phyloP scores from a whole-genome alignment of 92 coral and sea anemone species.

The Porites rus region DNA sequence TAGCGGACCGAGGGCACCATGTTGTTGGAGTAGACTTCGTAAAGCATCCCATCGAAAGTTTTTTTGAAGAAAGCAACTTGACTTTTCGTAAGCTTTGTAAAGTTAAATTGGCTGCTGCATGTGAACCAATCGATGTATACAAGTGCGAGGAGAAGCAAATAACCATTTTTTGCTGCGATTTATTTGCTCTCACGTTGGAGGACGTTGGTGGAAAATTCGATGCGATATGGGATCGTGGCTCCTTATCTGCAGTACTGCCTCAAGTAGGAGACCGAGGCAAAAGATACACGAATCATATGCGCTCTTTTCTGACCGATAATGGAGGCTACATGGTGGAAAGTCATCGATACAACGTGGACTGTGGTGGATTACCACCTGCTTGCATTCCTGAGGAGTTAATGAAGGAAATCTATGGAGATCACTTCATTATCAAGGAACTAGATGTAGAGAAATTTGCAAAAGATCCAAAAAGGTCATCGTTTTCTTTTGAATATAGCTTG shows the following conservation, averaged over 20 bases:
- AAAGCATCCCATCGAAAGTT: constrained; percentile 54
- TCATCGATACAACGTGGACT: constrained; percentile 57
- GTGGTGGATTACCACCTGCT: constrained; percentile 38
- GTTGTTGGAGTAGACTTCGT: constrained; percentile 80
- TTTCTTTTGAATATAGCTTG: not conserved
- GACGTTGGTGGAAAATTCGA: constrained; percentile 66
- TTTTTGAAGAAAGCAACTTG: constrained; percentile 73
- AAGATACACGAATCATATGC: constrained; percentile 62
- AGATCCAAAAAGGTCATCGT: constrained; percentile 2
- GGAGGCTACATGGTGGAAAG: constrained; percentile 73
- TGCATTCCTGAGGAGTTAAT: constrained; percentile 21
- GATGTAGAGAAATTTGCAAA: not conserved
- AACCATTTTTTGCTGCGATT: constrained; percentile 62
- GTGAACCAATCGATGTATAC: constrained; percentile 35
- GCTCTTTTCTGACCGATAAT: constrained; percentile 51
- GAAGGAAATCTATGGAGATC: constrained; percentile 29
- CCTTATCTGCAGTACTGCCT: constrained; percentile 67
- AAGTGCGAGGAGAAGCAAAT: constrained; percentile 57
- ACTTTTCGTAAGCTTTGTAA: constrained; percentile 1
- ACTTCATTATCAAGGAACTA: constrained; percentile 31
- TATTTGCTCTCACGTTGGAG: constrained; percentile 40
- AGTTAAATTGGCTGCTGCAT: not conserved
- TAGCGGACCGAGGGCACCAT: constrained; percentile 77
- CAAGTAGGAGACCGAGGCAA: constrained; percentile 48
- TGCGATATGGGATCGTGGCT: constrained; percentile 80